Evolutionary conservation across 2,888 invertebrate species (phyloP), one percentile per base, ranked within the genome.

Genomic region (Drosophila infuscata): DNA sequence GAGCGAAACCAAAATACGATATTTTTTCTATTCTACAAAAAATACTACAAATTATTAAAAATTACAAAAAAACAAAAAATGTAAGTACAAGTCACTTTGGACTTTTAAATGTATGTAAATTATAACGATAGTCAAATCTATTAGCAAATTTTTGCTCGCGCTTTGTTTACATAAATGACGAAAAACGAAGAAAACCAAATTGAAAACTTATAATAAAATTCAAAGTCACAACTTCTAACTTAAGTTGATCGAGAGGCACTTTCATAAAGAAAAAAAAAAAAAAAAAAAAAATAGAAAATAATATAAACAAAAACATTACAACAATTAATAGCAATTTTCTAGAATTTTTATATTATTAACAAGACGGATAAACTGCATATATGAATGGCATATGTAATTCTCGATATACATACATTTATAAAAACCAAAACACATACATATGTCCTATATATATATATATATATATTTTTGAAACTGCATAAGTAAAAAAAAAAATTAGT

Each of bases 71-170:
- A 25, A 25, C 20, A 25, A 25, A 62, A 60, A 35, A 64, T 68
- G 46, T 25, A 70, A 78, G 71, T 78, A 76, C 79, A 81, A 77
- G 79, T 79, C 69, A 67, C 83, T 70, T 88, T 69, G 81, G 83
- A 83, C 86, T 88, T 86, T 79, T 74, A 77, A 83, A 73, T 70
- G 65, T 71, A 71, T 65, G 65, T 71, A 74, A 57, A 77, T 73
- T 72, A 76, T 77, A 70, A 84, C 58, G 73, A 80, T 89, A 89
- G 89, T 84, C 82, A 88, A 89, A 89, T 89, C 87, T 91, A 91
- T 90, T 92, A 92, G 91, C 91, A 87, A 91, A 91, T 91, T 91
- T 92, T 91, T 91, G 92, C 92, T 91, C 89, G 88, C 88, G 90
- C 91, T 92, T 92, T 89, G 83, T 88, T 89, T 82, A 82, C 83